Evolutionary conservation across 2,888 invertebrate species (phyloP).

Genomic region (Apodemia mormo): DNA sequence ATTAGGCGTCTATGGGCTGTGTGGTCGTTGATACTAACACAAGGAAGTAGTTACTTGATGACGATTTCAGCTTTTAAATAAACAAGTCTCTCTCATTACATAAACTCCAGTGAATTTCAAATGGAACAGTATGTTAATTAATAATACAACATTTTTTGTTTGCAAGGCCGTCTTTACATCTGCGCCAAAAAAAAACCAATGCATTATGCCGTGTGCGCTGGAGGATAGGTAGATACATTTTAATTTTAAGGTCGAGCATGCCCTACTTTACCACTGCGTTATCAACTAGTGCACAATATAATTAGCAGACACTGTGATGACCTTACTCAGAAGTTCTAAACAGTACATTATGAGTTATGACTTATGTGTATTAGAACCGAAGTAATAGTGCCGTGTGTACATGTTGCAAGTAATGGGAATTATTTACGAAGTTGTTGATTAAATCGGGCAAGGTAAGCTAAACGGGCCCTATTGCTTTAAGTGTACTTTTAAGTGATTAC

Average conservation of each 20-base stretch:
- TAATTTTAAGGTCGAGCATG: slow-evolving; percentile 6
- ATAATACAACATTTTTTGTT: not conserved
- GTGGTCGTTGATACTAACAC: too few species aligned
- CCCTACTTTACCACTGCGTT: not conserved
- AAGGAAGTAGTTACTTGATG: too few species aligned
- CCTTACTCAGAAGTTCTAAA: not conserved
- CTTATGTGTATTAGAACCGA: too few species aligned
- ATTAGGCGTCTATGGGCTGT: too few species aligned
- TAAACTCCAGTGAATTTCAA: not conserved
- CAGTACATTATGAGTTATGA: not conserved
- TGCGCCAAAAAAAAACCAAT: not conserved
- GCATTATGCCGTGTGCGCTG: not conserved
- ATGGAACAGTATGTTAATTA: not conserved
- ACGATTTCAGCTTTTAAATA: too few species aligned
- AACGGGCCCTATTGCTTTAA: too few species aligned
- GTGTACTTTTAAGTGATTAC: too few species aligned
- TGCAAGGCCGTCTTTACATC: not conserved
- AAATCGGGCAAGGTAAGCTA: too few species aligned
- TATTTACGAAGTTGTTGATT: too few species aligned
- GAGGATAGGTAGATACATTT: slow-evolving; percentile 12
- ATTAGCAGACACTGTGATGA: slow-evolving; percentile 10
- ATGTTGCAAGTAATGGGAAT: too few species aligned
- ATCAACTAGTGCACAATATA: not conserved
- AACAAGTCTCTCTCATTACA: too few species aligned
- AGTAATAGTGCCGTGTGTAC: too few species aligned